Conservation (phyloP, 1,140 invertebrate genomes). For the Coelopa frigida region DNA sequence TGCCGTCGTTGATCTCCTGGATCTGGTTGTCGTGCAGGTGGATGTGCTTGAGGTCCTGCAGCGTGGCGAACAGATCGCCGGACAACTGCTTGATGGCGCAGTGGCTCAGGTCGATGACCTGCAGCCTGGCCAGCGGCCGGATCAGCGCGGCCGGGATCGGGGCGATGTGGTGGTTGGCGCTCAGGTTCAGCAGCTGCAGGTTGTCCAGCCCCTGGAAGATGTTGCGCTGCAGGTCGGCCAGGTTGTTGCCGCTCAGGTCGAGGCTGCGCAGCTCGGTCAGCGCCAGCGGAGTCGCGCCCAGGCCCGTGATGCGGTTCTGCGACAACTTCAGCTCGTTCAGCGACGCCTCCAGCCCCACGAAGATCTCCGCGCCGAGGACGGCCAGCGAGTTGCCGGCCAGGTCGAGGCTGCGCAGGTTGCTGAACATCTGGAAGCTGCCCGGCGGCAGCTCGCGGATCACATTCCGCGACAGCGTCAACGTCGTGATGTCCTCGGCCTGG, state of each 20-base stretch:
- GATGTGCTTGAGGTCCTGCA: slow-evolving; percentile 57
- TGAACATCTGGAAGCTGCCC: slow-evolving; percentile 70
- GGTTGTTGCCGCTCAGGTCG: slow-evolving; percentile 71
- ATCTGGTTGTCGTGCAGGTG: slow-evolving; percentile 60
- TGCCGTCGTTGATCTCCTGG: slow-evolving; percentile 61
- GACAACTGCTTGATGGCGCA: slow-evolving; percentile 64
- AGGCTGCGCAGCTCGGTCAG: slow-evolving; percentile 60
- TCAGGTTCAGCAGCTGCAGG: slow-evolving; percentile 69
- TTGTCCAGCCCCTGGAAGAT: slow-evolving; percentile 62
- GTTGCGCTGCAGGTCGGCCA: slow-evolving; percentile 60
- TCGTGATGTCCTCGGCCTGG: slow-evolving; percentile 43
- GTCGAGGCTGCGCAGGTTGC: slow-evolving; percentile 65
- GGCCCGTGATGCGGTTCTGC: slow-evolving; percentile 64
- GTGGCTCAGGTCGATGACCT: slow-evolving; percentile 64
- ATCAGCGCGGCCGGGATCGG: slow-evolving; percentile 53
- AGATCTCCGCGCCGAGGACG: slow-evolving; percentile 62
- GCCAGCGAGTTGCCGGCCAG: slow-evolving; percentile 71
- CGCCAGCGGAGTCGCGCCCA: slow-evolving; percentile 57
- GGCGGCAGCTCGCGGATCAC: slow-evolving; percentile 77
- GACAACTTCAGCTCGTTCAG: slow-evolving; percentile 66
- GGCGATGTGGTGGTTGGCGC: slow-evolving; percentile 63
- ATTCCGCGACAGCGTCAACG: slow-evolving; percentile 66
- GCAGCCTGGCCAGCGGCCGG: slow-evolving; percentile 53
- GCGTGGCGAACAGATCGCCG: slow-evolving; percentile 61
- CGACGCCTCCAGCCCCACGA: slow-evolving; percentile 65